phyloP scores from a whole-genome alignment of 1,140 invertebrate species.

The Diuraphis noxia region DNA sequence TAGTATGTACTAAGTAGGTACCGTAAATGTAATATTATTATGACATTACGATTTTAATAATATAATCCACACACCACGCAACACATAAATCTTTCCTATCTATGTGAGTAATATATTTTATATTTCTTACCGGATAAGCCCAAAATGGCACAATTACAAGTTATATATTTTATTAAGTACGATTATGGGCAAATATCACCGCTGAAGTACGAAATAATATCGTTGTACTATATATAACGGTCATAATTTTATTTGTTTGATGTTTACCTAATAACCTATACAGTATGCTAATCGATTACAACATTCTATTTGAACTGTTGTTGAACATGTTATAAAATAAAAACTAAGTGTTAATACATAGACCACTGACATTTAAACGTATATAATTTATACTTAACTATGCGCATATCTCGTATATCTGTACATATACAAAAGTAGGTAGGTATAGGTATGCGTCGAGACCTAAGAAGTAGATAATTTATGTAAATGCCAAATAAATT shows the following conservation, averaged over 20 bases:
- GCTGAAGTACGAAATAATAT: neutral
- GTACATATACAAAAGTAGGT: neutral
- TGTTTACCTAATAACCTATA: neutral
- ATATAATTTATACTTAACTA: slow-evolving; percentile 1
- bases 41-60: neutral
- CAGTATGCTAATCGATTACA: neutral
- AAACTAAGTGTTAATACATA: neutral
- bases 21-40: neutral
- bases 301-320: neutral
- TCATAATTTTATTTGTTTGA: neutral
- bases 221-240: neutral
- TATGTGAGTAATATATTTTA: neutral
- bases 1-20: too few species aligned
- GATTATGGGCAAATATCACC: neutral
- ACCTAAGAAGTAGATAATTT: neutral
- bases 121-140: neutral
- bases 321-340: neutral
- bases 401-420: neutral
- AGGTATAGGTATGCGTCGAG: neutral
- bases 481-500: neutral
- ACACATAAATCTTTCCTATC: neutral
- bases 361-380: neutral
- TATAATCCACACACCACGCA: neutral
- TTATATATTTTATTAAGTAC: neutral
- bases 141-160: neutral